Conservation (phyloP, 2,888 invertebrate genomes). For the Xestia c-nigrum region DNA sequence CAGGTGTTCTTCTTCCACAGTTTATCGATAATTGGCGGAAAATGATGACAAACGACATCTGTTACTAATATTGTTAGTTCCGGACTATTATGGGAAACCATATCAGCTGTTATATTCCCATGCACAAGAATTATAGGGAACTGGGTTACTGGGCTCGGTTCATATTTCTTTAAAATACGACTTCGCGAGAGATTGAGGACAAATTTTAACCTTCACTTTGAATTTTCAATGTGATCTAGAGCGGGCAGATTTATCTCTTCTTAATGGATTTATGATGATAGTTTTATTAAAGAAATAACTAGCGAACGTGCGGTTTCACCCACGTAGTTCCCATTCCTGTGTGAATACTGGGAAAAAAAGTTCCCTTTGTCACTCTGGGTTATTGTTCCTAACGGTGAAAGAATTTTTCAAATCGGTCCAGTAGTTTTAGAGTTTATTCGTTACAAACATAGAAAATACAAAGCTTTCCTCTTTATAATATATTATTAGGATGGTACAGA, state of each 20-base stretch:
- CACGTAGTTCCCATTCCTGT: no score
- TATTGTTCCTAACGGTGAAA: no score
- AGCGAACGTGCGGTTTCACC: no score
- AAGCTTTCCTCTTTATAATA: no score
- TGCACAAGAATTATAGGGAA: constrained; percentile 47
- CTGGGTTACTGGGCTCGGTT: constrained; percentile 47
- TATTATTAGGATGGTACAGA: no score
- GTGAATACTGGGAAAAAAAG: no score
- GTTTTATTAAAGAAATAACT: neutral
- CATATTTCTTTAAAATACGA: constrained; percentile 41
- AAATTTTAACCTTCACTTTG: constrained; percentile 14
- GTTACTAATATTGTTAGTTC: constrained; percentile 30
- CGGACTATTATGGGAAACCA: constrained; percentile 33
- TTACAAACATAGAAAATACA: no score
- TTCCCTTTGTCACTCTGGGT: no score
- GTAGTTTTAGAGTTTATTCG: no score
- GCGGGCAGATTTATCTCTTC: neutral
- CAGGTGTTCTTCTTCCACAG: neutral
- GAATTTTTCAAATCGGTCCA: no score
- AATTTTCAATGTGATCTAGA: constrained; percentile 6
- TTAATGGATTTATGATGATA: neutral
- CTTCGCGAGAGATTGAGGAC: constrained; percentile 24
- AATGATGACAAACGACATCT: constrained; percentile 21
- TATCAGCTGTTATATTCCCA: constrained; percentile 54
- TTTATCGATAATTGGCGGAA: constrained; percentile 6